A percentile compares a stretch with the other conserved stretches of the same genome.
These are phyloP conservation scores for Eremobia ochroleuca DNA, from an alignment of 2,888 invertebrate genomes.

Conservation along the genomic window DNA sequence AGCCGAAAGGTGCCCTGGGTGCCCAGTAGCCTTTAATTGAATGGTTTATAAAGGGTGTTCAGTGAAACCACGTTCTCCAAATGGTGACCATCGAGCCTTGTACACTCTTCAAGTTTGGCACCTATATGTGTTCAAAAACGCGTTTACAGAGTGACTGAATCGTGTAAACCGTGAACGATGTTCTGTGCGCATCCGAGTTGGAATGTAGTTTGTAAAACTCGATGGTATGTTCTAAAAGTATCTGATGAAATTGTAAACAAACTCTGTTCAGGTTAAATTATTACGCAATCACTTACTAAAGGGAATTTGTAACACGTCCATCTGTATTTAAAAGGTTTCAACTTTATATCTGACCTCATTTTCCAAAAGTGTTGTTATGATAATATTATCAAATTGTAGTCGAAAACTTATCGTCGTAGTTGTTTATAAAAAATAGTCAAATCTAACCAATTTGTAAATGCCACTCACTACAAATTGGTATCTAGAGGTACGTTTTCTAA, in stretches of 20 bases:
- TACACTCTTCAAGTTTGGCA: no score
- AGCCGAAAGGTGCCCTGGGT: constrained; percentile 30
- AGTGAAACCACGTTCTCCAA: background rate
- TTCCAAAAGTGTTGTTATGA: background rate
- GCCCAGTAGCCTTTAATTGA: constrained; percentile 21
- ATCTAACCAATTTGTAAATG: background rate
- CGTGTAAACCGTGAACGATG: no score
- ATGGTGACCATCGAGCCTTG: no score
- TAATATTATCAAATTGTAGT: background rate
- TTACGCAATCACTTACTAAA: background rate
- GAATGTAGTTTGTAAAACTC: background rate
- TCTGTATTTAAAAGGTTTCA: background rate
- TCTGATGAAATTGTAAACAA: background rate
- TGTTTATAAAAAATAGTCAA: no score
- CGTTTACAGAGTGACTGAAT: no score
- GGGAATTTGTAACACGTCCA: background rate
- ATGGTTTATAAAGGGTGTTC: constrained; percentile 13
- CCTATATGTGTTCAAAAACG: no score
- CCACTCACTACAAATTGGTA: background rate
- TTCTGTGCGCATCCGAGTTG: no score
- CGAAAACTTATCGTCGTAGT: background rate
- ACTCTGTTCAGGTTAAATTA: background rate
- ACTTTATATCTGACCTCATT: background rate
- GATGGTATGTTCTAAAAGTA: background rate
- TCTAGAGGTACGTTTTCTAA: background rate